Base-by-base conservation (phyloP, 2,888 invertebrate genomes). In the Nemotelus nigrinus region DNA sequence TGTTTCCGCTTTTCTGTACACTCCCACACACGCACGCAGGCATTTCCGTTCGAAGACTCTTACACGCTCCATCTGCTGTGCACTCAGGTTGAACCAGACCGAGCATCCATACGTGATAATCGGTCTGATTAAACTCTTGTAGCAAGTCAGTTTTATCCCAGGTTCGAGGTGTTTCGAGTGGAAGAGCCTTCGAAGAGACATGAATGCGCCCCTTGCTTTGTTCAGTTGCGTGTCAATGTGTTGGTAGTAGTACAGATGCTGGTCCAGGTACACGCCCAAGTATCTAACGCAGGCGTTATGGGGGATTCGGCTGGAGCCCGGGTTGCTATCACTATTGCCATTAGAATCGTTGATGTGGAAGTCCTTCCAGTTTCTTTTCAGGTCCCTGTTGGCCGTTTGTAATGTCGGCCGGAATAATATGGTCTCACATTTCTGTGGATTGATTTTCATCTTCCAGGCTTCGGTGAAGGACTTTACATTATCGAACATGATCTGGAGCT, bases 1-100 rank as follows among this genome's bases (percentile, higher is more conserved):
- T 7, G 71, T 57, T 45, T 55, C 71, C 6, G 71, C 39, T 44
- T 55, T 71, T 53, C 71, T 53, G 48, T 63, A 76, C 41, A 50
- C 7, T 44, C 53, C 64, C 3, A 10, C 48, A 43, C 39, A 63
- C 43, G 63, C 63, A 10, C 63, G 63, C 8, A 63, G 63, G 43
- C 63, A 41, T 63, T 63, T 63, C 63, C 63, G 2, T 43, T 63
- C 63, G 63, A 63, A 63, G 25, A 63, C 63, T 63, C 43, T 39
- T 39, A 60, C 1, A n/a, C 48, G 63, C 45, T 76, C 76, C 76
- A 76, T 76, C 6, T 47, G 41, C 45, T 6, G 3, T 10, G 76
- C 58, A 48, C 76, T 64, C 10, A n/a, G 47, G 47, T 76, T 76
- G 53, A n/a, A 76, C 76, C 76, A 76, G 39, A 72, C 10, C 39